A percentile compares a stretch with the other conserved stretches of the same genome.
Evolutionary conservation across 2,797 vertebrate genomes (phyloP).

Genomic region (Brotula barbata): DNA sequence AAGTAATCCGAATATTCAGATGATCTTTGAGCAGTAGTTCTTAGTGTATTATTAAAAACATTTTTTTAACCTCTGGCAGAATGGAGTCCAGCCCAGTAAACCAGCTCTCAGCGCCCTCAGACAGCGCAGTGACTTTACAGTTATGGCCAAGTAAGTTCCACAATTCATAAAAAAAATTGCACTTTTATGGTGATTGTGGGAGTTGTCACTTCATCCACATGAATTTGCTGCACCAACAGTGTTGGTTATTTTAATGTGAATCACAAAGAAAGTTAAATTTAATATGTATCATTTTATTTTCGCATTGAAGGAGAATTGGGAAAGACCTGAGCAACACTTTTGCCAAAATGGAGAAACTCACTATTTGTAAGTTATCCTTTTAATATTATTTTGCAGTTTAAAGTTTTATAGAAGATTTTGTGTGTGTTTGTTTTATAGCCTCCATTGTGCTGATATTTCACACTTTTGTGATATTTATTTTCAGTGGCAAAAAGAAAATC

Average conservation of each 20-base stretch:
- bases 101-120: constrained; percentile 81
- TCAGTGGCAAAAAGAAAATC: constrained; percentile 95
- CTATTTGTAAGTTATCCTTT: constrained; percentile 85
- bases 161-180: no score
- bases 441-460: constrained; percentile 8
- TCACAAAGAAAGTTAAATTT: neutral
- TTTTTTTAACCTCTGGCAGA: constrained; percentile 73
- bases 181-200: constrained; percentile 4
- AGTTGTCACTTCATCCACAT: neutral
- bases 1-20: no score
- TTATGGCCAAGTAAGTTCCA: constrained; percentile 93
- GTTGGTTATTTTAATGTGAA: no score
- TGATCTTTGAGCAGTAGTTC: neutral
- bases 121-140: constrained; percentile 92
- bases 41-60: constrained; percentile 1
- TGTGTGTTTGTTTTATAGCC: neutral
- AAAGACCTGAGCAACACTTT: constrained; percentile 96
- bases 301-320: constrained; percentile 87
- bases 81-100: constrained; percentile 86
- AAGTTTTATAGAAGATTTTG: neutral
- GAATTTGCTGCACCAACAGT: neutral
- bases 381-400: neutral
- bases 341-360: constrained; percentile 94
- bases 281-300: constrained; percentile 1
- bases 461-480: constrained; percentile 22